phyloP scores from a whole-genome alignment of 1,140 invertebrate genomes.

The Apis mellifera region DNA sequence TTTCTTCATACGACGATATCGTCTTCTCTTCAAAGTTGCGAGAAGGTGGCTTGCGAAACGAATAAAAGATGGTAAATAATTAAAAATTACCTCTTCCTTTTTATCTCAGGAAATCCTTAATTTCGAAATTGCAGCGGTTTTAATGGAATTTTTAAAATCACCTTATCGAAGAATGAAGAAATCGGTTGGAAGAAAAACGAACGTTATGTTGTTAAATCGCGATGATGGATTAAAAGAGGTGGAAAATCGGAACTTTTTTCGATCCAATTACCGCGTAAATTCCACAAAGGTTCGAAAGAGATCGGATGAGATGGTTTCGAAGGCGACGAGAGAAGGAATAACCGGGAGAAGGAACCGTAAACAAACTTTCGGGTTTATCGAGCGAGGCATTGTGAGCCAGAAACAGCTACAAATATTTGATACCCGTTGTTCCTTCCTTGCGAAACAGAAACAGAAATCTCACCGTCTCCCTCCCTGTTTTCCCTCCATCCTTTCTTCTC shows the following conservation, averaged over 20 bases:
- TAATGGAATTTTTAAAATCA: no score
- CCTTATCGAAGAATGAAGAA: no score
- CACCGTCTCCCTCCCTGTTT: neutral
- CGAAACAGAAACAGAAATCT: conserved; percentile 64
- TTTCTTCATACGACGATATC: no score
- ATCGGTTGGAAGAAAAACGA: no score
- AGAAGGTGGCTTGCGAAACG: no score
- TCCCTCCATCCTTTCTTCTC: conserved; percentile 49
- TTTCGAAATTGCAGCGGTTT: no score
- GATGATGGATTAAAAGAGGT: no score
- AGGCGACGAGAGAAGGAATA: conserved; percentile 68
- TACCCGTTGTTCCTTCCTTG: conserved; percentile 67
- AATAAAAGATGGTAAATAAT: no score
- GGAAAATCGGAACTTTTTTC: conserved; percentile 18
- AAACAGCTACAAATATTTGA: conserved; percentile 77
- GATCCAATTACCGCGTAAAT: conserved; percentile 33
- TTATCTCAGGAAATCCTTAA: no score
- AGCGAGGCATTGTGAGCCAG: conserved; percentile 70
- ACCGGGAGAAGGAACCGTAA: conserved; percentile 72
- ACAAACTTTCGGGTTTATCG: conserved; percentile 77
- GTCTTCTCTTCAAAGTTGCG: no score
- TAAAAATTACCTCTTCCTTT: no score
- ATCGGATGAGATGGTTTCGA: conserved; percentile 25
- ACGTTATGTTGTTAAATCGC: no score
- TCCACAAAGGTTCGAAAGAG: conserved; percentile 21